Base-by-base conservation (phyloP, 2,888 invertebrate genomes). In the Shargacucullia verbasci region DNA sequence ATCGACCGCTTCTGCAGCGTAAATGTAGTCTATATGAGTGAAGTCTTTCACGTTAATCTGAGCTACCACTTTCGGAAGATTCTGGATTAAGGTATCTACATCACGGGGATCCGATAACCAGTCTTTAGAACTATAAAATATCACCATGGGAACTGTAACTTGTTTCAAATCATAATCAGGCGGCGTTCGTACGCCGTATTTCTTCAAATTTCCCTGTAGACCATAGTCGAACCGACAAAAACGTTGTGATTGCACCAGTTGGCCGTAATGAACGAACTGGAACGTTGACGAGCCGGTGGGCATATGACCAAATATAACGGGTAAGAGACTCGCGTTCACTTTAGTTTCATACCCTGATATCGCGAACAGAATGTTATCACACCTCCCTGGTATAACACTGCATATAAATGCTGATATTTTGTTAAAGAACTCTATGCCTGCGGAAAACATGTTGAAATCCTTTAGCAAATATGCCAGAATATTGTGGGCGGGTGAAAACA, bases 21-120 rank as follows among this genome's bases (percentile, higher is more conserved):
- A 96, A 40, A 96, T 76, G 66, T 95, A 96, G 76, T 97, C 97
- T 70, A 96, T 84, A 79, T 97, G 96, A 77, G 95, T 95, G 64
- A 95, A 96, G 39, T 94, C 84, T 0, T 92, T 83, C 3, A 96
- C 88, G 44, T 91, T 83, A 79, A 94, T 90, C 50, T 86, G 89
- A 0, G 89, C 90, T 0, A 90, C 78, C 0, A 94, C 87, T 66
- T 95, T 95, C 0, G 94, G 93, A n/a, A 96, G 79, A 44, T 89
- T 76, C 0, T 73, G 76, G 34, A 65, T 76, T 3, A 92, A 50
- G 31, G 63, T 87, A 5, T 90, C 70, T 0, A 96, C 95, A 68
- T 96, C 96, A 20, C 45, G 35, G 0, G 83, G 81, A 57, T 91
- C 86, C 0, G 96, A 89, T 2, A 97, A 60, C 85, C 83, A 87